Evolutionary conservation across 2,113 vertebrate species (phyloP).

Genomic region (Callithrix jacchus): DNA sequence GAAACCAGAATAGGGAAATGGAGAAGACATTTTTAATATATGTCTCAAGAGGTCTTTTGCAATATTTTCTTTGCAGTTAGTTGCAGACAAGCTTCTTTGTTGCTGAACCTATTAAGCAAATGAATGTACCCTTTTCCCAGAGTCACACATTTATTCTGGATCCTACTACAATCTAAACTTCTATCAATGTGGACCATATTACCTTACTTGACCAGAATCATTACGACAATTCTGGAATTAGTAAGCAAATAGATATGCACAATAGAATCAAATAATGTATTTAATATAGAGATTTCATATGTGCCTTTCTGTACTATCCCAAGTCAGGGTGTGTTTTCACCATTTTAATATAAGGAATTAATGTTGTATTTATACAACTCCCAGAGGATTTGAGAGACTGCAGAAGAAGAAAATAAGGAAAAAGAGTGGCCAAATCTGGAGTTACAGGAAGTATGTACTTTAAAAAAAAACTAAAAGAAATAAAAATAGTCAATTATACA

Average conservation of each 20-base stretch:
- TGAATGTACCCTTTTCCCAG: neutral
- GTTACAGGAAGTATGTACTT: neutral
- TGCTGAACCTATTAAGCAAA: neutral
- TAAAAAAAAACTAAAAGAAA: neutral
- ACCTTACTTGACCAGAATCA: neutral
- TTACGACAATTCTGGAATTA: neutral
- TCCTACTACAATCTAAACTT: neutral
- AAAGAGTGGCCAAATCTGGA: neutral
- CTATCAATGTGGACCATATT: neutral
- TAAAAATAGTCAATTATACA: neutral
- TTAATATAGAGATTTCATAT: neutral
- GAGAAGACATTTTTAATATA: neutral
- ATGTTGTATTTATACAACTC: neutral
- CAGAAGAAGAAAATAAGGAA: neutral
- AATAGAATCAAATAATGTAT: neutral
- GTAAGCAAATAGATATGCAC: neutral
- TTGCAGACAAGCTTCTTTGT: neutral
- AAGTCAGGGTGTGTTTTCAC: neutral
- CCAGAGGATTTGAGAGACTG: neutral
- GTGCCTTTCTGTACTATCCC: neutral
- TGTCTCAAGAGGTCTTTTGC: neutral
- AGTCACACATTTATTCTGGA: neutral
- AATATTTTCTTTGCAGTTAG: neutral
- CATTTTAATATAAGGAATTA: neutral
- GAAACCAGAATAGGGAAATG: neutral